Evolutionary conservation across 1,140 invertebrate species (phyloP).

Genomic region (Microplitis mediator): DNA sequence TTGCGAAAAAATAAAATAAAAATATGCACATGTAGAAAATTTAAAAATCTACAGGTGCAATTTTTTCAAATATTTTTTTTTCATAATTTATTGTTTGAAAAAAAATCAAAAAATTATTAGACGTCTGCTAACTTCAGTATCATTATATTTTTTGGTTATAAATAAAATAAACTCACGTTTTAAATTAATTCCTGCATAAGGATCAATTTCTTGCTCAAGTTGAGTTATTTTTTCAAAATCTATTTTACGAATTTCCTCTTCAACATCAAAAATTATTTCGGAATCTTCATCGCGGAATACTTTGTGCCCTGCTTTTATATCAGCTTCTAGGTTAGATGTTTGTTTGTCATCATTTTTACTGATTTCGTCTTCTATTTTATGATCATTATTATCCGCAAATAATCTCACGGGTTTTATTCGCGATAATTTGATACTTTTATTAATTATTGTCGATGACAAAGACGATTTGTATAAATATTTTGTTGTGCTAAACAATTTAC

Average conservation of each 20-base stretch:
- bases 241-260: slow-evolving; percentile 65
- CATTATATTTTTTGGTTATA: too few relatives aligned
- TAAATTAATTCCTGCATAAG: slow-evolving; percentile 59
- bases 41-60: too few relatives aligned
- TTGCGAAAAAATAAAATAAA: too few relatives aligned
- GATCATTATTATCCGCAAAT: slow-evolving; percentile 29
- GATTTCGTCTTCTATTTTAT: slow-evolving; percentile 13
- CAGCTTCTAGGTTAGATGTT: slow-evolving; percentile 36
- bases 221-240: slow-evolving; percentile 50
- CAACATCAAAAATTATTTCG: slow-evolving; percentile 69
- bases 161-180: slow-evolving; percentile 59
- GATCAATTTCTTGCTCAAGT: slow-evolving; percentile 52
- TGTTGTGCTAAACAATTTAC: slow-evolving; percentile 30
- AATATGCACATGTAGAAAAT: too few relatives aligned
- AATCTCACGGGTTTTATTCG: slow-evolving; percentile 15
- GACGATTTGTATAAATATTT: slow-evolving; percentile 33
- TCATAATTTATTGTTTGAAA: too few relatives aligned
- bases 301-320: slow-evolving; percentile 63
- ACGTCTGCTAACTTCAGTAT: too few relatives aligned
- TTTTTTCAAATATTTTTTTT: too few relatives aligned
- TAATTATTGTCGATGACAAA: neutral
- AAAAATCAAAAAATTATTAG: too few relatives aligned
- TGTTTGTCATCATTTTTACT: slow-evolving; percentile 10
- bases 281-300: slow-evolving; percentile 70
- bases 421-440: slow-evolving; percentile 27